Percentiles rank a stretch among this genome's conserved stretches.
Conservation (phyloP, 2,888 invertebrate genomes). For the Oscheius onirici region DNA sequence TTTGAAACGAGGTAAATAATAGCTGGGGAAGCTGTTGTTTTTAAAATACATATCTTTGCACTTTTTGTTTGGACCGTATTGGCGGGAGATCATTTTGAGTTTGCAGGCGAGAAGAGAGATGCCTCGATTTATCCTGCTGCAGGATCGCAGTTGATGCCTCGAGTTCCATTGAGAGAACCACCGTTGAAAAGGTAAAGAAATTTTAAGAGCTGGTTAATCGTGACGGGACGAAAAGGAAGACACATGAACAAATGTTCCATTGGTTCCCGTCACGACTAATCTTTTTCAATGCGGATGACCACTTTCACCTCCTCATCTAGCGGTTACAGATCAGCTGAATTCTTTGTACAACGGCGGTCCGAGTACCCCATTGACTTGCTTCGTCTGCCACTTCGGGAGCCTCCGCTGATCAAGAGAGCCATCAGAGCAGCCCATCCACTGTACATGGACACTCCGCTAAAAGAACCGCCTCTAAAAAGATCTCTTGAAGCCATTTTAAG, state of each 20-base stretch:
- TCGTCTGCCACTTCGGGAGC: conserved; percentile 24
- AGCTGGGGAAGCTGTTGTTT: neutral
- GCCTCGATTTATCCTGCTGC: conserved; percentile 32
- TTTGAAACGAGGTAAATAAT: conserved; percentile 18
- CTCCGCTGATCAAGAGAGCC: conserved; percentile 18
- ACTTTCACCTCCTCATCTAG: neutral
- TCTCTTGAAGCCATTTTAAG: neutral
- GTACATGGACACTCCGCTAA: conserved; percentile 12
- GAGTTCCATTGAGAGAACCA: conserved; percentile 31
- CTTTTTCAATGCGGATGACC: neutral
- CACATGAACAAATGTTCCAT: neutral
- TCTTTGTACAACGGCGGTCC: conserved; percentile 26
- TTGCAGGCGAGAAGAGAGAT: conserved; percentile 30
- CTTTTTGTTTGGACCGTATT: no score
- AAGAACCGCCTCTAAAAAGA: conserved; percentile 30
- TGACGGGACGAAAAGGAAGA: no score
- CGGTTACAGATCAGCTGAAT: conserved; percentile 32
- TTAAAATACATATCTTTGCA: neutral
- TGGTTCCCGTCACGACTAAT: neutral
- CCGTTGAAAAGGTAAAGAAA: conserved; percentile 29
- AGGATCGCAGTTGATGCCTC: conserved; percentile 28
- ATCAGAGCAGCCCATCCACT: conserved; percentile 5
- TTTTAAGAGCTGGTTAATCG: neutral
- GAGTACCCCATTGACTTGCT: conserved; percentile 28
- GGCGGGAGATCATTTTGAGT: neutral